Percentiles rank a stretch among this genome's conserved stretches.
These are phyloP conservation scores for Oenanthe melanoleuca DNA, from an alignment of 2,113 vertebrate species.

Conservation along the genomic window DNA sequence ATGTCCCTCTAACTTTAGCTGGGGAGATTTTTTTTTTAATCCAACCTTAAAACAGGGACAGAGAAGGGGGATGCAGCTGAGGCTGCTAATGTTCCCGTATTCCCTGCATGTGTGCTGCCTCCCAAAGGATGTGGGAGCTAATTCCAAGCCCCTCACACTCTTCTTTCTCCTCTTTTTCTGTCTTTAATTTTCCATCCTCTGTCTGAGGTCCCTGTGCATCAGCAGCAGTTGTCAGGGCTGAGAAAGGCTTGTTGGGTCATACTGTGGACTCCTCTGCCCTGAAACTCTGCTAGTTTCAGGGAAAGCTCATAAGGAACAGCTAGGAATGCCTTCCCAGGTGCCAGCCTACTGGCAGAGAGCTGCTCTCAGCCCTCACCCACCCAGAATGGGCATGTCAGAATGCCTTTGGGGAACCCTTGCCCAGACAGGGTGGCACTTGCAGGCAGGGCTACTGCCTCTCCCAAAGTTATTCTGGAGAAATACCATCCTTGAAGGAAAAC, in stretches of 20 bases:
- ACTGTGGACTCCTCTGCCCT: neutral
- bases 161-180: neutral
- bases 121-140: neutral
- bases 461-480: neutral
- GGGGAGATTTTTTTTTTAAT: neutral
- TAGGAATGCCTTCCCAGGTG: neutral
- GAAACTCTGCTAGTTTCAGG: neutral
- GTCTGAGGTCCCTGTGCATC: neutral
- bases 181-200: neutral
- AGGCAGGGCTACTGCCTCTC: neutral
- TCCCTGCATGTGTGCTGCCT: neutral
- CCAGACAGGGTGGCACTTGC: neutral
- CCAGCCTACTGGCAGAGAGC: neutral
- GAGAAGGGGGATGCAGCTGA: neutral
- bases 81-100: neutral
- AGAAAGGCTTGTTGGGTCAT: neutral
- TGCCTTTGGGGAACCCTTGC: neutral
- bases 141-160: neutral
- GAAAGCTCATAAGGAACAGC: neutral
- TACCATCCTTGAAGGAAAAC: neutral
- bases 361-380: neutral
- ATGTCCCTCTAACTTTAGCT: neutral
- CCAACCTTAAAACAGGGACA: neutral
- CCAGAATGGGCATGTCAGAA: neutral
- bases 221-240: neutral